A percentile compares a stretch with the other conserved stretches of the same genome.
Evolutionary conservation across 1,140 invertebrate genomes (phyloP).

Genomic region (Eumeta japonica): DNA sequence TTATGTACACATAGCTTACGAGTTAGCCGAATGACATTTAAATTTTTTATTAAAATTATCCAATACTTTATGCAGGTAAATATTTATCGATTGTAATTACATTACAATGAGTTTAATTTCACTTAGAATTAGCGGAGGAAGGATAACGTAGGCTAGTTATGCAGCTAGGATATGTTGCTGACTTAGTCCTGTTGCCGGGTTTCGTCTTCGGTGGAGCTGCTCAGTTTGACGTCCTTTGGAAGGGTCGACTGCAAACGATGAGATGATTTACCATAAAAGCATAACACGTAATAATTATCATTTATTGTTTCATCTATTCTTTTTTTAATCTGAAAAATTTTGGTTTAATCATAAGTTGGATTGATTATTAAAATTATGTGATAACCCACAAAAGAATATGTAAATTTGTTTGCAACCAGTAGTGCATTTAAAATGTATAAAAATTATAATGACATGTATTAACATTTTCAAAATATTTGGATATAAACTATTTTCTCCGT

Average conservation of each 20-base stretch:
- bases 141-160: neutral
- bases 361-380: too few relatives aligned
- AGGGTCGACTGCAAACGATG: slow-evolving; percentile 35
- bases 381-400: too few relatives aligned
- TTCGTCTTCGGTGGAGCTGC: slow-evolving; percentile 39
- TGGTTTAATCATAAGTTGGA: too few relatives aligned
- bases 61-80: slow-evolving; percentile 22
- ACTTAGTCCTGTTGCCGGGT: slow-evolving; percentile 39
- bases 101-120: neutral
- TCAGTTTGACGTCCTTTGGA: slow-evolving; percentile 47
- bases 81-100: neutral
- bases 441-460: too few relatives aligned
- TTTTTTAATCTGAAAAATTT: too few relatives aligned
- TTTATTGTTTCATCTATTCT: too few relatives aligned
- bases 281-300: too few relatives aligned
- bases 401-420: too few relatives aligned
- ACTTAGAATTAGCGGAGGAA: neutral
- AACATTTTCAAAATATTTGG: too few relatives aligned
- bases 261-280: too few relatives aligned
- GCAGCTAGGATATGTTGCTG: slow-evolving; percentile 13
- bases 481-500: too few relatives aligned
- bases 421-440: too few relatives aligned
- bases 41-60: slow-evolving; percentile 34
- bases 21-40: slow-evolving; percentile 34
- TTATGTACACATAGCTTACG: slow-evolving; percentile 50